Evolutionary conservation across 2,113 vertebrate species (phyloP).

Genomic region (Ochotona princeps): DNA sequence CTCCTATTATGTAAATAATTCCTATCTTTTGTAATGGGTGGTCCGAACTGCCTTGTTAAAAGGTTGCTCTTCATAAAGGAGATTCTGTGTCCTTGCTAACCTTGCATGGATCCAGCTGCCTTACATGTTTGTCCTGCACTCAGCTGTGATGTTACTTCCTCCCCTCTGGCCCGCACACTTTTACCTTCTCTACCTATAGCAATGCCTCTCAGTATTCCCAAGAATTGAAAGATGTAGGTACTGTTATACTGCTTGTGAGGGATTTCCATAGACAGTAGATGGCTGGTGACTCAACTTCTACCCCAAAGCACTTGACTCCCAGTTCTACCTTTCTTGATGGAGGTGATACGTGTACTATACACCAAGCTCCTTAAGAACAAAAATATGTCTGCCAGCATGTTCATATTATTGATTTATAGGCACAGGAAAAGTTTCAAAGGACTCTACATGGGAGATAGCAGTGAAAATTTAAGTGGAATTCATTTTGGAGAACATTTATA

Average conservation of each 20-base stretch:
- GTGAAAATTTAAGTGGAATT: constrained; percentile 5
- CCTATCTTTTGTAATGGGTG: neutral
- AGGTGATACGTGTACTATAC: neutral
- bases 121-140: neutral
- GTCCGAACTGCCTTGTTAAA: neutral
- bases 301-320: neutral
- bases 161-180: neutral
- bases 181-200: neutral
- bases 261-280: neutral
- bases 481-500: neutral
- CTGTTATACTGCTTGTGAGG: neutral
- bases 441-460: neutral
- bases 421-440: neutral
- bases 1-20: constrained; percentile 50
- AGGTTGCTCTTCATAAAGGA: constrained; percentile 31
- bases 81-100: neutral
- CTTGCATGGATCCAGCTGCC: neutral
- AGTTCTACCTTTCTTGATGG: neutral
- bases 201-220: neutral
- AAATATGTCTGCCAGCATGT: neutral
- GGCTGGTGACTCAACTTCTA: neutral
- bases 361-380: neutral
- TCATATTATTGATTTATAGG: neutral
- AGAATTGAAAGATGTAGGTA: fast-evolving
- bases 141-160: neutral